Conservation (phyloP, 2,888 invertebrate genomes). For the Pasiphila rectangulata region DNA sequence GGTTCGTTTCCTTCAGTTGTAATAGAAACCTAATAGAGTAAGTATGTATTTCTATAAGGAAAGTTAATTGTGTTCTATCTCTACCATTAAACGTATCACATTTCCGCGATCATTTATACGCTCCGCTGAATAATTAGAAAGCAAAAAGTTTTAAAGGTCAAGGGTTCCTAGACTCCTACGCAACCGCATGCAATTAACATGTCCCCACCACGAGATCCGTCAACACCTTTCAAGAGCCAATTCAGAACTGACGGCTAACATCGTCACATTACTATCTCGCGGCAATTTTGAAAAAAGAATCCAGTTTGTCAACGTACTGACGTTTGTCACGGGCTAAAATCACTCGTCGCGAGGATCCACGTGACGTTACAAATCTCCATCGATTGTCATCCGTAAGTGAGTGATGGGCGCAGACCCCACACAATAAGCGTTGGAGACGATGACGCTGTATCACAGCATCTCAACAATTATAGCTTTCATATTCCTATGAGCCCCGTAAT, state of each 20-base stretch:
- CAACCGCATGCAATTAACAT: constrained; percentile 65
- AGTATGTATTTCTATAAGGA: constrained; percentile 1
- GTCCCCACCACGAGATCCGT: constrained; percentile 65
- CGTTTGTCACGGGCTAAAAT: constrained; percentile 58
- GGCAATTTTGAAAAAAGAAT: constrained; percentile 53
- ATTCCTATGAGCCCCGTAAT: constrained; percentile 61
- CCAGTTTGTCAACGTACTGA: constrained; percentile 57
- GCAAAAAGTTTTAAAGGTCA: constrained; percentile 28
- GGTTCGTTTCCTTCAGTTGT: constrained; percentile 12
- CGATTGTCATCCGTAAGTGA: constrained; percentile 70
- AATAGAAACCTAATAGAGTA: no score
- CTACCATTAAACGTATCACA: constrained; percentile 18
- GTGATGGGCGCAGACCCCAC: constrained; percentile 56
- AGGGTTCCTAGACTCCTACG: constrained; percentile 44
- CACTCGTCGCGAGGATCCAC: constrained; percentile 59
- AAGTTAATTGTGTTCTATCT: constrained; percentile 17
- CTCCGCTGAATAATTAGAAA: constrained; percentile 23
- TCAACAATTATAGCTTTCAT: constrained; percentile 65
- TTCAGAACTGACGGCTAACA: constrained; percentile 68
- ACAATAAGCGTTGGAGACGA: constrained; percentile 77
- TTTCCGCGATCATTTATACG: constrained; percentile 27
- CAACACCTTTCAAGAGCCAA: constrained; percentile 68
- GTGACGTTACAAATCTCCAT: constrained; percentile 63
- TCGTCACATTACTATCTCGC: constrained; percentile 62
- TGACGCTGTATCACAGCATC: constrained; percentile 65